Evolutionary conservation across 2,113 vertebrate species (phyloP).

Genomic region (Notechis scutatus): DNA sequence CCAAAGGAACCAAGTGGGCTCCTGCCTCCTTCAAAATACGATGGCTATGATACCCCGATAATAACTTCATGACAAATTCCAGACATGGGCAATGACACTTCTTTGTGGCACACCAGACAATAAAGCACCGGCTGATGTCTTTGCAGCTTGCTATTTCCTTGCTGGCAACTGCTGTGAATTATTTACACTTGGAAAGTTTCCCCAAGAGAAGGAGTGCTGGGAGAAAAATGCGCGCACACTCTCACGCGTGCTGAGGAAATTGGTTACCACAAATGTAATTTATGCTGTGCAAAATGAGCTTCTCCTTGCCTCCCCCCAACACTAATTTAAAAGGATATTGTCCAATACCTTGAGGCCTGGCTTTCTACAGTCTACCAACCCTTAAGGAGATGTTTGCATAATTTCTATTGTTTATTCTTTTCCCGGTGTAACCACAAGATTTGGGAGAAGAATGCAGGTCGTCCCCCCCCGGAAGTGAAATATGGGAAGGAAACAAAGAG

Average conservation of each 20-base stretch:
- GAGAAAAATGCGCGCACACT: no score
- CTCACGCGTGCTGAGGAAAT: background rate
- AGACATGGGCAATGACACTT: background rate
- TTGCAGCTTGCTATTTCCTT: background rate
- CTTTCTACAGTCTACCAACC: background rate
- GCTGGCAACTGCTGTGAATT: background rate
- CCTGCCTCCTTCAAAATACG: background rate
- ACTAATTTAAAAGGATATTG: background rate
- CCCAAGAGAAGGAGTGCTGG: background rate
- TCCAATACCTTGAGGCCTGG: background rate
- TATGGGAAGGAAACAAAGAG: background rate
- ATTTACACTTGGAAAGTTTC: background rate
- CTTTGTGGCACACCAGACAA: no score
- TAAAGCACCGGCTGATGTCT: background rate
- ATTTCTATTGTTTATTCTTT: background rate
- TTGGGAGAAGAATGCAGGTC: background rate
- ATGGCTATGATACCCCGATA: background rate
- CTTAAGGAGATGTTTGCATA: background rate
- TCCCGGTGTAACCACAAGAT: background rate
- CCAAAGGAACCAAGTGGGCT: background rate
- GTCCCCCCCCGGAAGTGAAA: background rate
- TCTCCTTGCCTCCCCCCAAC: background rate
- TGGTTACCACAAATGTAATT: background rate
- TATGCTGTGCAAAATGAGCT: background rate
- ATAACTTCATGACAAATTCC: background rate